Evolutionary conservation across 2,888 invertebrate genomes (phyloP).

Genomic region (Phymatocera aterrima): DNA sequence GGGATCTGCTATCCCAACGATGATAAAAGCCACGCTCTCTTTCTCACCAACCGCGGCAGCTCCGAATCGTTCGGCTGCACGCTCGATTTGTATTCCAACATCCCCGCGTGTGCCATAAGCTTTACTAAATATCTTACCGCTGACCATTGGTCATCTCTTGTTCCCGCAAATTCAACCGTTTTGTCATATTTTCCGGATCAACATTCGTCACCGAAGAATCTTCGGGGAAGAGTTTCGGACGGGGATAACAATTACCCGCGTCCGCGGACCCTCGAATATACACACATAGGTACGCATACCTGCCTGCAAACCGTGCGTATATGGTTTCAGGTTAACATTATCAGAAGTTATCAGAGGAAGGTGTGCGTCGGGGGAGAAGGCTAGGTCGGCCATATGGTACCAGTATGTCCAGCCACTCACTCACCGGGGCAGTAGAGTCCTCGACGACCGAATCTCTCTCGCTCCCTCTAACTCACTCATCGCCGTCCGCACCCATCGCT

Average conservation of each 20-base stretch:
- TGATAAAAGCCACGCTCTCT: conserved; percentile 20
- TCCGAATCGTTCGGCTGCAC: conserved; percentile 44
- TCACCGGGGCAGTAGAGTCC: conserved; percentile 65
- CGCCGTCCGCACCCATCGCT: conserved; percentile 50
- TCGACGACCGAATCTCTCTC: conserved; percentile 52
- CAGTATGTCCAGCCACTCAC: conserved; percentile 68
- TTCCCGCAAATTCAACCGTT: neutral
- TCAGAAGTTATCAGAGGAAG: conserved; percentile 63
- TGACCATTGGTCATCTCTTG: neutral
- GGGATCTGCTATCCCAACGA: conserved; percentile 36
- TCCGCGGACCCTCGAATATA: too few species aligned
- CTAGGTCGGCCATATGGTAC: conserved; percentile 65
- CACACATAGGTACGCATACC: neutral
- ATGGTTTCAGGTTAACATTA: conserved; percentile 57
- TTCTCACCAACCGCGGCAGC: neutral
- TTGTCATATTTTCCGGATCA: neutral
- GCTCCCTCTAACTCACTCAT: conserved; percentile 48
- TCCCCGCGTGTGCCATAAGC: neutral
- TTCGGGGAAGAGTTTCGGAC: too few species aligned
- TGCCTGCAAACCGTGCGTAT: neutral
- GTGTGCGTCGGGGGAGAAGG: conserved; percentile 51
- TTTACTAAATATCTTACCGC: neutral
- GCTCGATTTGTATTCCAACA: conserved; percentile 60
- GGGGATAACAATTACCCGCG: too few species aligned
- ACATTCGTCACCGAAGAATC: neutral